Evolutionary conservation across 2,113 vertebrate genomes (phyloP).

Genomic region (Tyto alba): DNA sequence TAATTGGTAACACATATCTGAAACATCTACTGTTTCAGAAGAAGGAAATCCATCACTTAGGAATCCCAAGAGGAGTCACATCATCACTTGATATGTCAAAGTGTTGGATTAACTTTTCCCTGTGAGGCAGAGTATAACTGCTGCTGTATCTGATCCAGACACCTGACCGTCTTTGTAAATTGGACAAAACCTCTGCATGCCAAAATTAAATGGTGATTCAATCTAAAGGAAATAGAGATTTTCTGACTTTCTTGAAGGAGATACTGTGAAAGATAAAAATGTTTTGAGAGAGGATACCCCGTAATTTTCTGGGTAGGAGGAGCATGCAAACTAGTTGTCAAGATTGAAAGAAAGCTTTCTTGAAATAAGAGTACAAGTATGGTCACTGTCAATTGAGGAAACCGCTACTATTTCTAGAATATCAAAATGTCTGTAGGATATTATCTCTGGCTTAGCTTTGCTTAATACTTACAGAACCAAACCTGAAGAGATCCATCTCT

Average conservation of each 20-base stretch:
- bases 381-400: not conserved
- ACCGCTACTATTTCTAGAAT: not conserved
- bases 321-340: not conserved
- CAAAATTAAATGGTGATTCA: not conserved
- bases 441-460: not conserved
- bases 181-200: not conserved
- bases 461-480: not conserved
- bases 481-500: not conserved
- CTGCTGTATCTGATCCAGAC: not conserved
- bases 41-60: conserved; percentile 31
- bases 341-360: not conserved
- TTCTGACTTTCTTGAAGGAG: not conserved
- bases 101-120: conserved; percentile 6
- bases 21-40: conserved; percentile 52
- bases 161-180: not conserved
- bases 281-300: not conserved
- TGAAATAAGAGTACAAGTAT: not conserved
- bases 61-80: conserved; percentile 40
- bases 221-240: not conserved
- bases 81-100: conserved; percentile 13
- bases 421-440: not conserved
- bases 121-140: not conserved
- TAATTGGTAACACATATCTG: conserved; percentile 29
- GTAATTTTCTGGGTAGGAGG: not conserved
- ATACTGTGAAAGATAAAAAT: not conserved